These are phyloP conservation scores for Oophaga sylvatica DNA, from an alignment of 2,797 vertebrate genomes.

Conservation along the genomic window DNA sequence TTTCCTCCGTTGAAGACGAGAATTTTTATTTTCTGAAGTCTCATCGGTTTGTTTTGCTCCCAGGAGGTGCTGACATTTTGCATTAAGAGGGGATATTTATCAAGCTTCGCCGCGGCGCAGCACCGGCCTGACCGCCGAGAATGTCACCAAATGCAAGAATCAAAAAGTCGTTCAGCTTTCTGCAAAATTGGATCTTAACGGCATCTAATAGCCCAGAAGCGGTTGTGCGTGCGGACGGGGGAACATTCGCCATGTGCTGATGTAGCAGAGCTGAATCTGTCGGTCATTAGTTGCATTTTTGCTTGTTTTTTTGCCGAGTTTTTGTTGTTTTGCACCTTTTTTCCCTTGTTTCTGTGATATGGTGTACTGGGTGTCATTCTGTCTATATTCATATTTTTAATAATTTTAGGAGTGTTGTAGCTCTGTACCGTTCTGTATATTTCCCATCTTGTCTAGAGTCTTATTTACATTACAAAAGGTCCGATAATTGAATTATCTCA, in stretches of 20 bases:
- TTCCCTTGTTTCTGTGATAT: too few species aligned
- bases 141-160: slow-evolving; percentile 21
- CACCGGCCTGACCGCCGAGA: slow-evolving; percentile 5
- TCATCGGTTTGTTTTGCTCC: slow-evolving; percentile 29
- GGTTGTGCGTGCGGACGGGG: not conserved
- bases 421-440: too few species aligned
- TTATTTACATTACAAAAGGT: too few species aligned
- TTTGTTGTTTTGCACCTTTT: too few species aligned
- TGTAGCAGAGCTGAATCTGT: not conserved
- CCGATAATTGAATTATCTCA: too few species aligned
- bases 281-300: too few species aligned
- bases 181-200: slow-evolving; percentile 7
- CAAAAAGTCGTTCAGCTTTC: not conserved
- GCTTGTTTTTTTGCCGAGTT: too few species aligned
- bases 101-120: not conserved
- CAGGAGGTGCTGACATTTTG: slow-evolving; percentile 55
- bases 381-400: too few species aligned
- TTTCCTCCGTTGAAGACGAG: not conserved
- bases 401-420: too few species aligned
- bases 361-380: too few species aligned
- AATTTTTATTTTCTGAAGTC: not conserved
- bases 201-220: not conserved
- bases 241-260: not conserved
- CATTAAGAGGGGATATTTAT: slow-evolving; percentile 44
- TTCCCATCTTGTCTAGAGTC: too few species aligned